These are phyloP conservation scores for Champsocephalus esox DNA, from an alignment of 2,797 vertebrate genomes.

Conservation along the genomic window DNA sequence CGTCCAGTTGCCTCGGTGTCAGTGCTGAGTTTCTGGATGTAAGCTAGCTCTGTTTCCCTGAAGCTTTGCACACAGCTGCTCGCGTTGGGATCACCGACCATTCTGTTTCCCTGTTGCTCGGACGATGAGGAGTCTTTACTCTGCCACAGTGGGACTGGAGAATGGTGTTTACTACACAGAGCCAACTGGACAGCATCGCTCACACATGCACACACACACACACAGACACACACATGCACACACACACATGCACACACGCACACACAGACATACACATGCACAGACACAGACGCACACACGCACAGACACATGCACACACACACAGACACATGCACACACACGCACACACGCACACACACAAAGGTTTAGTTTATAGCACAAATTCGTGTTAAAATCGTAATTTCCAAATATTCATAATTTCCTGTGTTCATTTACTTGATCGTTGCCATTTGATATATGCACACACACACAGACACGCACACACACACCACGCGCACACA, in stretches of 20 bases:
- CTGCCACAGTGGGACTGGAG: conserved; percentile 72
- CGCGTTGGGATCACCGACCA: conserved; percentile 61
- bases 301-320: not conserved
- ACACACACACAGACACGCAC: conserved; percentile 43
- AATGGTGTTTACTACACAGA: conserved; percentile 87
- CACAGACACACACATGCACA: not conserved
- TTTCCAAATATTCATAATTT: conserved; percentile 32
- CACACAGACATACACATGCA: conserved; percentile 3
- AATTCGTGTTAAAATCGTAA: not conserved
- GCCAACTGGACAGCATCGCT: conserved; percentile 80
- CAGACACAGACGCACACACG: not conserved
- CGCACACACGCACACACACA: not conserved
- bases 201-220: conserved; percentile 22
- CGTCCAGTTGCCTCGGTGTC: not conserved
- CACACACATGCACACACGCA: not conserved
- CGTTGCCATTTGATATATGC: conserved; percentile 58
- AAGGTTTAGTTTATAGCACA: not conserved
- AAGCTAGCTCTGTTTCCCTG: conserved; percentile 47
- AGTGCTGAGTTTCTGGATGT: conserved; percentile 21
- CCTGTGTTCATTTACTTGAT: conserved; percentile 29
- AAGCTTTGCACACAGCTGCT: conserved; percentile 55
- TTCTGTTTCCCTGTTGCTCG: conserved; percentile 69
- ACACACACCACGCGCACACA: conserved; percentile 49
- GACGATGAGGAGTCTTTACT: conserved; percentile 71
- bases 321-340: not conserved